Evolutionary conservation across 1,140 invertebrate species (phyloP).

Genomic region (Cyclargus thomasi): DNA sequence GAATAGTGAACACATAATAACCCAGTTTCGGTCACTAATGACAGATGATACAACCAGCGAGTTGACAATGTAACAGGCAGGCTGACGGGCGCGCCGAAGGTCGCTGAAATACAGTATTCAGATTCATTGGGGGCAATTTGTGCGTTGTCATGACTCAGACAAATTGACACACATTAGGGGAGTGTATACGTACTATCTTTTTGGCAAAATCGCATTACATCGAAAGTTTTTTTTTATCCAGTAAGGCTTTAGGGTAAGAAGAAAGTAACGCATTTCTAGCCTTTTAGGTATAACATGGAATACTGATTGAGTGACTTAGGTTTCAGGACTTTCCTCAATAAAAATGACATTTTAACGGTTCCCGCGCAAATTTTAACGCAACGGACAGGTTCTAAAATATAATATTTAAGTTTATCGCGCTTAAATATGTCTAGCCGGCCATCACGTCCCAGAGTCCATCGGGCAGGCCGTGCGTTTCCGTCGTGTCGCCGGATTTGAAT

Average conservation of each 20-base stretch:
- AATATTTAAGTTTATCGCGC: not conserved
- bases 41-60: not conserved
- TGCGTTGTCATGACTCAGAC: not conserved
- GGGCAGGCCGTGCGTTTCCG: slow-evolving; percentile 1
- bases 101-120: not conserved
- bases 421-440: not conserved
- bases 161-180: not conserved
- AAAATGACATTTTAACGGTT: too few relatives aligned
- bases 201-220: too few relatives aligned
- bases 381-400: not conserved
- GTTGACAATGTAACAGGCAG: not conserved
- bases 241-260: too few relatives aligned
- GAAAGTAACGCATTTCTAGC: too few relatives aligned
- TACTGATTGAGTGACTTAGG: too few relatives aligned
- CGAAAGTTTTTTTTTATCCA: too few relatives aligned
- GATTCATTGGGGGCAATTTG: not conserved
- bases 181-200: not conserved
- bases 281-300: too few relatives aligned
- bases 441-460: not conserved
- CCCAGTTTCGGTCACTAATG: not conserved
- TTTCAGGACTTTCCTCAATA: too few relatives aligned
- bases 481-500: not conserved
- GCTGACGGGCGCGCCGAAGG: not conserved
- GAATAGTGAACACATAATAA: not conserved
- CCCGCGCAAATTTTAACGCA: not conserved